phyloP scores from a whole-genome alignment of 1,140 invertebrate species.

The Holotrichia oblita region DNA sequence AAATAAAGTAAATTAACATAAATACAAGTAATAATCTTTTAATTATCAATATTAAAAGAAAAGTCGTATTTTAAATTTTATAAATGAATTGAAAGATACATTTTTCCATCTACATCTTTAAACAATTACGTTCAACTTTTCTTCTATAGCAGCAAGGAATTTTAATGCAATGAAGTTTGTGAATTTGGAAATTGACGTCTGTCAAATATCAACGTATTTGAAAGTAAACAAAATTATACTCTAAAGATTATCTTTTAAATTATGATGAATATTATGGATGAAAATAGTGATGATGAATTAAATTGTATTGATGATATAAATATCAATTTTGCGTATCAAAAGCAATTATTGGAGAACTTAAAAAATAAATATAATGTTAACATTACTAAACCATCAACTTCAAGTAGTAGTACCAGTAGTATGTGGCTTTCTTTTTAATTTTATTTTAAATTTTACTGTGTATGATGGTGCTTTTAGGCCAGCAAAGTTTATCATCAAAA shows the following conservation, averaged over 20 bases:
- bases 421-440: not conserved
- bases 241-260: no score
- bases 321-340: not conserved
- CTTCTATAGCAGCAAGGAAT: no score
- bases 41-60: no score
- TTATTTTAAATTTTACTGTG: not conserved
- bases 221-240: no score
- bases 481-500: not conserved
- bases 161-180: no score
- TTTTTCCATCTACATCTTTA: no score
- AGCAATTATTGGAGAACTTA: not conserved
- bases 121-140: no score
- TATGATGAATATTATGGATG: not conserved
- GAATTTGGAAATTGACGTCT: no score
- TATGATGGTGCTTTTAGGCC: not conserved
- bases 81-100: no score
- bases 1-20: not conserved
- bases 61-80: no score
- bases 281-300: not conserved
- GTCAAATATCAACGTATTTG: no score
- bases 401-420: not conserved
- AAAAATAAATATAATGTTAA: conserved; percentile 18
- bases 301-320: not conserved
- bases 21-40: not conserved
- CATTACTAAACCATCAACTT: not conserved